Evolutionary conservation across 2,797 vertebrate genomes (phyloP), one percentile per base, ranked within the genome.

Genomic region (Argya squamiceps): DNA sequence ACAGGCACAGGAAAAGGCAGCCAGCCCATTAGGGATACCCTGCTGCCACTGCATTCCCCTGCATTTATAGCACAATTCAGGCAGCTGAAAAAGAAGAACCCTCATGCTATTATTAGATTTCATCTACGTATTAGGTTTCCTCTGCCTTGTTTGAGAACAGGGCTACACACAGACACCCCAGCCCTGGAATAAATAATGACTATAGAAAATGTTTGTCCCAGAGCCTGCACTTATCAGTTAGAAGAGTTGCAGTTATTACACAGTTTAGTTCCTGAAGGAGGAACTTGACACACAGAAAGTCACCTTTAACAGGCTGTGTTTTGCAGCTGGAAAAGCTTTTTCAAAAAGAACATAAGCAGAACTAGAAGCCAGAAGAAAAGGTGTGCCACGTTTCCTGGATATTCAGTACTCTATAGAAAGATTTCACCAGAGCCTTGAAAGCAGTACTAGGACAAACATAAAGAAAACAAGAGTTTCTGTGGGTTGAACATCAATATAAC

Each of bases 181-280:
- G 49, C 26, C 50, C 41, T 26, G 29, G 58, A 92, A 84, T 37
- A 83, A 76, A 59, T 34, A 68, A 63, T 41, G 29, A 34, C 58
- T 39, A 26, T 0, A 69, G 55, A 24, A 88, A 90, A 44, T 12
- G 5, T 44, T 91, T 75, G 32, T 59, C 36, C 29, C 27, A 58
- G n/a, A 89, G 36, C 44, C 59, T 49, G 36, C 15, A 43, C 32
- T 43, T 60, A 32, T 0, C 46, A 36, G 7, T 29, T n/a, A 32
- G 5, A 62, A 32, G 26, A 75, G 10, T 7, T 81, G 58, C 15
- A 68, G 15, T 65, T 78, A 49, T 13, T 41, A 13, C 14, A 27
- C 6, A 15, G 16, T 34, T 47, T 32, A 85, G 22, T 19, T 46
- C 0, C 0, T 4, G 39, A 49, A 77, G n/a, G 73, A 80, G 78